A percentile compares a stretch with the other conserved stretches of the same genome.
phyloP scores from a whole-genome alignment of 2,797 vertebrate genomes.

The Neosilurus mollespiculum region DNA sequence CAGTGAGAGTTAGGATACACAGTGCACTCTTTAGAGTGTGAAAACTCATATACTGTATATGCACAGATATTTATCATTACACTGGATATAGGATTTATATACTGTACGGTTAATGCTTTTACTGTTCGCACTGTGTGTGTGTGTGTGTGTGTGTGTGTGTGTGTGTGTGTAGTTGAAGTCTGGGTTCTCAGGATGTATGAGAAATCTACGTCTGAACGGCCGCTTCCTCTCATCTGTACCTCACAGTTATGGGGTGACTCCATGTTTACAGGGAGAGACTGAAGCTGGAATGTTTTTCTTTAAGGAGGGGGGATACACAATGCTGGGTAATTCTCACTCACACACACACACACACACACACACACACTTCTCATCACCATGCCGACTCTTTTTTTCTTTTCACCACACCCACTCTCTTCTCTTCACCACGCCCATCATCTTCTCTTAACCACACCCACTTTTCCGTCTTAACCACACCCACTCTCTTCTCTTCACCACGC shows the following conservation, averaged over 20 bases:
- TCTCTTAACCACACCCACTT: too few species aligned
- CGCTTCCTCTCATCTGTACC: constrained; percentile 72
- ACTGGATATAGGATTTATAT: neutral
- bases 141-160: constrained; percentile 11
- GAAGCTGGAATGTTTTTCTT: constrained; percentile 92
- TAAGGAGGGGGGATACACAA: constrained; percentile 86
- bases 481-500: too few species aligned
- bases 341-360: neutral
- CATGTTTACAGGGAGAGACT: constrained; percentile 86
- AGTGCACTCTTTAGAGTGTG: neutral
- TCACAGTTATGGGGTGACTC: constrained; percentile 87
- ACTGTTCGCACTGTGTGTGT: neutral
- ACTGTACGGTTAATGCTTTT: neutral
- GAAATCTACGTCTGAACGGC: constrained; percentile 84
- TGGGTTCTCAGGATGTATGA: constrained; percentile 87
- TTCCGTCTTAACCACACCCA: too few species aligned
- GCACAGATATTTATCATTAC: neutral
- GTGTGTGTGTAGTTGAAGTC: constrained; percentile 78
- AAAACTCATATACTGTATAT: neutral
- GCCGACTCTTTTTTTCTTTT: too few species aligned
- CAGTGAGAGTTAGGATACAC: neutral
- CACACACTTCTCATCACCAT: neutral
- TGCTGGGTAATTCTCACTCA: constrained; percentile 77
- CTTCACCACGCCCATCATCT: too few species aligned
- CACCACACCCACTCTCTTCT: too few species aligned